Percentiles rank a stretch among this genome's conserved stretches.
Evolutionary conservation across 2,113 vertebrate species (phyloP).

Genomic region (Archilochus colubris): DNA sequence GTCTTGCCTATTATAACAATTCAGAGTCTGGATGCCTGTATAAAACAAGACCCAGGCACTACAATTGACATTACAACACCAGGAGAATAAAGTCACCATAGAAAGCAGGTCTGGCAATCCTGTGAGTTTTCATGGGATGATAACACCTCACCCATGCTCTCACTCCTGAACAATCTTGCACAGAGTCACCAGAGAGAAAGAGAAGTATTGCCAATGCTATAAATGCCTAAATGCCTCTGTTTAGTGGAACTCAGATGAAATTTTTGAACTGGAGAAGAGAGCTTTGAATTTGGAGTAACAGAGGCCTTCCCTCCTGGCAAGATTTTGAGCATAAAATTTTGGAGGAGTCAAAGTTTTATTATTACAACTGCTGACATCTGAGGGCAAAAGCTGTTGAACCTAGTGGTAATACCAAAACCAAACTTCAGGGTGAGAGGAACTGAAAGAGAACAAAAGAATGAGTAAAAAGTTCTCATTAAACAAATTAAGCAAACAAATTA

Average conservation of each 20-base stretch:
- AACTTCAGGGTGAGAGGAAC: neutral
- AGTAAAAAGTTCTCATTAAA: neutral
- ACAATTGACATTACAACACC: neutral
- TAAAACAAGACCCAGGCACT: neutral
- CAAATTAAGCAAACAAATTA: neutral
- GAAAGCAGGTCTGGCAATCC: neutral
- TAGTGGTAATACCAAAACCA: neutral
- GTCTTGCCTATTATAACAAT: neutral
- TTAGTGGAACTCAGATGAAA: neutral
- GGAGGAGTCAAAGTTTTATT: neutral
- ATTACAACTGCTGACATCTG: neutral
- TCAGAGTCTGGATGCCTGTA: neutral
- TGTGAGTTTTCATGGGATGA: neutral
- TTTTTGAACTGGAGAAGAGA: neutral
- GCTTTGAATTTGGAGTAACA: neutral
- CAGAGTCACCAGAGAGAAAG: neutral
- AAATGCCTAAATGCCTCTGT: neutral
- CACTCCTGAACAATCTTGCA: neutral
- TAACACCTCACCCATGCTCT: rapidly evolving
- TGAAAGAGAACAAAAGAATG: neutral
- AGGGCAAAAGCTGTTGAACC: neutral
- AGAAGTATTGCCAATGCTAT: neutral
- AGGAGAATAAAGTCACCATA: neutral
- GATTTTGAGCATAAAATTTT: neutral
- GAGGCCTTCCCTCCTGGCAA: neutral